These are phyloP conservation scores for Steatocranus sp. DNA, from an alignment of 2,797 vertebrate species.

Conservation along the genomic window DNA sequence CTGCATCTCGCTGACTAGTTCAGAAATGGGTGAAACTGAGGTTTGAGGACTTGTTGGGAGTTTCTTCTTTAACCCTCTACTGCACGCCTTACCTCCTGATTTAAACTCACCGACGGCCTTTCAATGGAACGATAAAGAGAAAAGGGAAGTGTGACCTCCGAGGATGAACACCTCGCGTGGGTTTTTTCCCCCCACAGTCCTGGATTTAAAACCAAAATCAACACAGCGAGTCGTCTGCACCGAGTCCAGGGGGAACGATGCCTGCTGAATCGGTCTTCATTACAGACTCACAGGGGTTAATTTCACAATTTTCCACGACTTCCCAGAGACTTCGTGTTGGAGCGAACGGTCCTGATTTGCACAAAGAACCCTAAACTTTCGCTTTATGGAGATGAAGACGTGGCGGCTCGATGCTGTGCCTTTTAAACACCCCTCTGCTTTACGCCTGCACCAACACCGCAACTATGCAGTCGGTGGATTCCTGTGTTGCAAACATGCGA, in stretches of 20 bases:
- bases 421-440: neutral
- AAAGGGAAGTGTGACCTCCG: neutral
- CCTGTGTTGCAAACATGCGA: neutral
- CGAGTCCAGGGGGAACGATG: fast-evolving
- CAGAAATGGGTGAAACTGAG: neutral
- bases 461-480: neutral
- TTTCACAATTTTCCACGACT: neutral
- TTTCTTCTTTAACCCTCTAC: neutral
- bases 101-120: fast-evolving
- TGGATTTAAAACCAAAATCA: neutral
- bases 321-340: neutral
- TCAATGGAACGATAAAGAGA: fast-evolving
- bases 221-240: fast-evolving
- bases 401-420: fast-evolving
- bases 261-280: neutral
- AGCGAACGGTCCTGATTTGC: fast-evolving
- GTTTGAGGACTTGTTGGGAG: neutral
- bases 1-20: neutral
- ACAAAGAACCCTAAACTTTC: neutral
- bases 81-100: neutral
- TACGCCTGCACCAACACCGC: neutral
- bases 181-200: neutral
- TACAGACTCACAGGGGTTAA: neutral
- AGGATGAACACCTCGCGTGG: neutral
- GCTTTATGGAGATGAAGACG: neutral